A percentile compares a stretch with the other conserved stretches of the same genome.
Evolutionary conservation across 2,888 invertebrate genomes (phyloP).

Genomic region (Belgica antarctica): DNA sequence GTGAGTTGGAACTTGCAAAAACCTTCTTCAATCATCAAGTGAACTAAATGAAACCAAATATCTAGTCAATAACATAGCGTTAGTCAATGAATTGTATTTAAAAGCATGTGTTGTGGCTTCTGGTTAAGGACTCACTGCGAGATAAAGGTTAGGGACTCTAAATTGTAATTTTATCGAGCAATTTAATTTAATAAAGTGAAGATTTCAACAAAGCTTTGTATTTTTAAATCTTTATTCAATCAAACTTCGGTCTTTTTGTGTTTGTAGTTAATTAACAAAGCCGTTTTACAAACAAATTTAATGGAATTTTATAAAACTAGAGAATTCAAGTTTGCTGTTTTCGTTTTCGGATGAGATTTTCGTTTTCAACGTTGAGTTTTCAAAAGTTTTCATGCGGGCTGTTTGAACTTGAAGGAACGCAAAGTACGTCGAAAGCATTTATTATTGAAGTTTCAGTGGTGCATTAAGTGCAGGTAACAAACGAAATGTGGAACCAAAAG

Average conservation of each 20-base stretch:
- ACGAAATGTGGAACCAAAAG: no score
- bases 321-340: neutral
- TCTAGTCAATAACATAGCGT: neutral
- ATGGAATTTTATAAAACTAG: slow-evolving; percentile 23
- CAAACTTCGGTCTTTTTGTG: neutral
- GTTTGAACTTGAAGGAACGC: no score
- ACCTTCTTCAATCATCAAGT: neutral
- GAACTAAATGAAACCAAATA: slow-evolving; percentile 15
- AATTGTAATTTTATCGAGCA: neutral
- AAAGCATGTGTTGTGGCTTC: no score
- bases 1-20: neutral
- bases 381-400: no score
- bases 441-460: no score
- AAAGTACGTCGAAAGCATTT: no score
- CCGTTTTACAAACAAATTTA: slow-evolving; percentile 19
- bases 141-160: neutral
- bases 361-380: neutral
- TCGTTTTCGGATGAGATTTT: neutral
- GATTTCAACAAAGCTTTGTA: neutral
- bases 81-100: neutral
- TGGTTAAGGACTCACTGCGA: no score
- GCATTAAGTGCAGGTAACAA: no score
- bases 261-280: neutral
- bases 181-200: neutral
- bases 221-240: neutral